A percentile compares a stretch with the other conserved stretches of the same genome.
Evolutionary conservation across 2,888 invertebrate genomes (phyloP).

Genomic region (Zele albiditarsus): DNA sequence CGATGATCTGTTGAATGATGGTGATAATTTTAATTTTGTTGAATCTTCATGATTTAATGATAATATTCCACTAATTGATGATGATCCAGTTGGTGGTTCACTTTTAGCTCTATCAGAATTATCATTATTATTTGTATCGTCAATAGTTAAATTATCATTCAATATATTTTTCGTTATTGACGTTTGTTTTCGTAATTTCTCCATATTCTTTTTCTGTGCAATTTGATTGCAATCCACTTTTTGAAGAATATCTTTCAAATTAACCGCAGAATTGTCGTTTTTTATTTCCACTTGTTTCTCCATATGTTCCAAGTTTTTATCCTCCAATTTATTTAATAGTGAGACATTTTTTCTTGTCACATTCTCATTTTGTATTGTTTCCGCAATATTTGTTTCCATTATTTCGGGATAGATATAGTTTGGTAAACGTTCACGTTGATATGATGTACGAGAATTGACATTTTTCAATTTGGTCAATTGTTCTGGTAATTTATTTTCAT

Average conservation of each 20-base stretch:
- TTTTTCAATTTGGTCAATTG: not conserved
- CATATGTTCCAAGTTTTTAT: not conserved
- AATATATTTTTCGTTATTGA: conserved; percentile 67
- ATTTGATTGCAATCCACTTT: conserved; percentile 60
- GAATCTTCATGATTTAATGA: conserved; percentile 42
- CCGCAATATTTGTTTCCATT: conserved; percentile 10
- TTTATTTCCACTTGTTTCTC: not conserved
- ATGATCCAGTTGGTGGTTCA: conserved; percentile 49
- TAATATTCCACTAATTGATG: not conserved
- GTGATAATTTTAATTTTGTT: conserved; percentile 54
- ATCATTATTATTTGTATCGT: conserved; percentile 52
- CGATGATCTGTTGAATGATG: conserved; percentile 61
- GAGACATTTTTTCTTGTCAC: conserved; percentile 36
- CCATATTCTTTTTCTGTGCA: conserved; percentile 65
- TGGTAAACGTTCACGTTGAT: conserved; percentile 49
- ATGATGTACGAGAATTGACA: conserved; percentile 18
- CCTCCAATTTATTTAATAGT: conserved; percentile 38
- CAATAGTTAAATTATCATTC: conserved; percentile 58
- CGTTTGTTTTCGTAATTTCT: conserved; percentile 66
- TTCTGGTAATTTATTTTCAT: not conserved
- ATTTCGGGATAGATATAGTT: conserved; percentile 54
- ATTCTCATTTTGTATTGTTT: not conserved
- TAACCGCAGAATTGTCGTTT: conserved; percentile 60
- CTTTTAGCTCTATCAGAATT: conserved; percentile 46
- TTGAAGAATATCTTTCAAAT: conserved; percentile 66